Percentiles rank a stretch among this genome's conserved stretches.
These are phyloP conservation scores for Heliconius hewitsoni DNA, from an alignment of 1,140 invertebrate species.

Conservation along the genomic window DNA sequence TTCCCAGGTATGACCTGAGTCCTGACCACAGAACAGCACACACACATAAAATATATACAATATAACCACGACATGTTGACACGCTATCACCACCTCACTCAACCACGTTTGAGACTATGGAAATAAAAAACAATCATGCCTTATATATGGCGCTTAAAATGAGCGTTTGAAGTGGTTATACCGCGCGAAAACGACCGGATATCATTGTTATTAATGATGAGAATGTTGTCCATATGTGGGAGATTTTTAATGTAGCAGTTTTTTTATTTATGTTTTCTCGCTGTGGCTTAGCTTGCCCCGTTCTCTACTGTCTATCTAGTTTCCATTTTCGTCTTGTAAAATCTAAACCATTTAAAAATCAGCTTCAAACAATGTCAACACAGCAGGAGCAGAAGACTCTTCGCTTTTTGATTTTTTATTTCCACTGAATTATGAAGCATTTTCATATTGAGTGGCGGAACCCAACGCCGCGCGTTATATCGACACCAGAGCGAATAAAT, in stretches of 20 bases:
- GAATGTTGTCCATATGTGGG: slow-evolving; percentile 36
- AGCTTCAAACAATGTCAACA: no score
- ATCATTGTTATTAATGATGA: slow-evolving; percentile 76
- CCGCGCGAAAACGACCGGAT: slow-evolving; percentile 74
- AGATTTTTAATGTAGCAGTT: slow-evolving; percentile 21
- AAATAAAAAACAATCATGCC: slow-evolving; percentile 66
- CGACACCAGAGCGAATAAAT: no score
- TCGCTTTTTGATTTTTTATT: no score
- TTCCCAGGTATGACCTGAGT: slow-evolving; percentile 75
- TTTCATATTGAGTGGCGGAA: no score
- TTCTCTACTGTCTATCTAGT: no score
- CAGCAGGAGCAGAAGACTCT: no score
- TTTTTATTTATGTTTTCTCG: neutral
- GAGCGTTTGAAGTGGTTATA: slow-evolving; percentile 58
- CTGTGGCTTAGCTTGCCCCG: no score
- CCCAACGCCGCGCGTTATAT: no score
- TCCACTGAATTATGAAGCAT: no score
- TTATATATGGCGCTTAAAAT: slow-evolving; percentile 76
- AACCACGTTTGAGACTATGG: slow-evolving; percentile 57
- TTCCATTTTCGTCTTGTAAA: no score
- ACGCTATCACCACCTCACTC: slow-evolving; percentile 53
- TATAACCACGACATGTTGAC: slow-evolving; percentile 65
- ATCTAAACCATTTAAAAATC: no score
- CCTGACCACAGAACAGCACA: slow-evolving; percentile 57
- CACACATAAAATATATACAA: slow-evolving; percentile 59